phyloP scores from a whole-genome alignment of 2,113 vertebrate genomes.

The Passer montanus region DNA sequence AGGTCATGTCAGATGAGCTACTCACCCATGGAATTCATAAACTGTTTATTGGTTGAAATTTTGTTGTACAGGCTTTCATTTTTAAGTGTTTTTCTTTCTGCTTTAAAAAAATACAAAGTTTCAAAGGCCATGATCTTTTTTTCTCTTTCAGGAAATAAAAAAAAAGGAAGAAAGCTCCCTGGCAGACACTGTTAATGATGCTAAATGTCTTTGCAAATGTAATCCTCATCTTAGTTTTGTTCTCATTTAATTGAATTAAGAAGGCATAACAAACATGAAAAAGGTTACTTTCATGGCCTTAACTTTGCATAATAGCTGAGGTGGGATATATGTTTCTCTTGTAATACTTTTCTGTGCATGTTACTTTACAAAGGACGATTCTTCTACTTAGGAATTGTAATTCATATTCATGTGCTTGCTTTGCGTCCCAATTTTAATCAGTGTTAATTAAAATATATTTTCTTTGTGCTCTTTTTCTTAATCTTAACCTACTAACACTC shows the following conservation, averaged over 20 bases:
- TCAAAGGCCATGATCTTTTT: neutral
- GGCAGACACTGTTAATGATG: constrained; percentile 1
- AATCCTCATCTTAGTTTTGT: constrained; percentile 35
- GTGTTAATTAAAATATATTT: constrained; percentile 57
- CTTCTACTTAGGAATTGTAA: neutral
- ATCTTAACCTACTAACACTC: constrained; percentile 16
- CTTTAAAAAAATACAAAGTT: neutral
- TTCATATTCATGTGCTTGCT: constrained; percentile 18
- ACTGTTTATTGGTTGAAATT: neutral
- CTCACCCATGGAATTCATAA: neutral
- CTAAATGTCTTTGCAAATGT: constrained; percentile 39
- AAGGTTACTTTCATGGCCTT: constrained; percentile 35
- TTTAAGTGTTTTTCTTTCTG: neutral
- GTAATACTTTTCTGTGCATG: neutral
- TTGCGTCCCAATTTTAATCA: constrained; percentile 36
- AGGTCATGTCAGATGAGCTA: neutral
- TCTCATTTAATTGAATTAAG: constrained; percentile 56
- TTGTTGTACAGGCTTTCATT: neutral
- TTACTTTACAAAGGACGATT: neutral
- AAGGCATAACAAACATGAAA: constrained; percentile 22
- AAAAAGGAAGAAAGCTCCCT: neutral
- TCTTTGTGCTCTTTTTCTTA: neutral
- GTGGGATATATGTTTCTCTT: constrained; percentile 12
- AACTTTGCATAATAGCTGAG: constrained; percentile 1
- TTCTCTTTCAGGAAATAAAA: neutral